These are phyloP conservation scores for Labeo rohita DNA, from an alignment of 2,113 vertebrate species.

Conservation along the genomic window DNA sequence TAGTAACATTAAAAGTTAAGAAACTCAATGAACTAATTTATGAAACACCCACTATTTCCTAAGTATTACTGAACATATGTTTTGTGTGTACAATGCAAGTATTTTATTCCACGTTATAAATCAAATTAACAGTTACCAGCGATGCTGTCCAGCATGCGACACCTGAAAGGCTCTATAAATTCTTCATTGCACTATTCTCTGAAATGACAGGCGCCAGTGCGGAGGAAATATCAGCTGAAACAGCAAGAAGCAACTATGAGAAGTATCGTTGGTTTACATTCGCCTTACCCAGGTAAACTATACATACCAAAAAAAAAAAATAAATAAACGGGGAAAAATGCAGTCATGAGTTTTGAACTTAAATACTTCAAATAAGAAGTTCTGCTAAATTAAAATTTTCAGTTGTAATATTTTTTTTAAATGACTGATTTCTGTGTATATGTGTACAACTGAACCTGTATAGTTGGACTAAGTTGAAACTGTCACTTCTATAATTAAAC, in stretches of 20 bases:
- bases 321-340: too few relatives aligned
- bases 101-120: conserved; percentile 16
- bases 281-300: neutral
- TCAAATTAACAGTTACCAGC: conserved; percentile 6
- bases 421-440: neutral
- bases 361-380: neutral
- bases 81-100: neutral
- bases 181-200: conserved; percentile 10
- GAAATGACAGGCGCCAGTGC: conserved; percentile 15
- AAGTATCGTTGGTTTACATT: conserved; percentile 18
- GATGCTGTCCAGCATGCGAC: neutral
- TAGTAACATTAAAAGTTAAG: too few relatives aligned
- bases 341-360: too few relatives aligned
- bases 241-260: conserved; percentile 6
- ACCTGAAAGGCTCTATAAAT: conserved; percentile 2
- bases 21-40: neutral
- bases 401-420: neutral
- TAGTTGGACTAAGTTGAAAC: neutral
- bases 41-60: neutral
- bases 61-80: neutral
- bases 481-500: neutral
- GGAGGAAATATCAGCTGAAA: conserved; percentile 23
- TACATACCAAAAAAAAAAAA: too few relatives aligned
- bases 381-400: neutral
- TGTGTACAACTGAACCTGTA: neutral